phyloP scores from a whole-genome alignment of 2,797 vertebrate species.

The Parambassis ranga region DNA sequence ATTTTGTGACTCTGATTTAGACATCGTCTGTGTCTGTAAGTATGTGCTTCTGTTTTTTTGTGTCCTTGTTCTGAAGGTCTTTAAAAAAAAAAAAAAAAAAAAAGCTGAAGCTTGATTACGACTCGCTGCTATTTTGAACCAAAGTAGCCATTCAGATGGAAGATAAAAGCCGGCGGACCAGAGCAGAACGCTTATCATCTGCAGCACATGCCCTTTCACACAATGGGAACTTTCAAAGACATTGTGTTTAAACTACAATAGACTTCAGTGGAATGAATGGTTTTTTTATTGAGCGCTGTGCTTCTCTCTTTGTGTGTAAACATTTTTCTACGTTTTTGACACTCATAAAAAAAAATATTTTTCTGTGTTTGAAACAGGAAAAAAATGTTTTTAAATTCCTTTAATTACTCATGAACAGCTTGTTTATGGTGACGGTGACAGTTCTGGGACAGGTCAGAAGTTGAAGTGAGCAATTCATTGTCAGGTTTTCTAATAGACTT shows the following conservation, averaged over 20 bases:
- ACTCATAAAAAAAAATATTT: too few relatives aligned
- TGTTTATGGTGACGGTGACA: too few relatives aligned
- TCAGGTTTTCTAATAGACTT: too few relatives aligned
- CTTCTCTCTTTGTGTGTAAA: neutral
- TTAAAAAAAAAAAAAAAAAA: neutral
- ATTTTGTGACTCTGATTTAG: neutral
- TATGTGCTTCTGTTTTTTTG: slow-evolving; percentile 11
- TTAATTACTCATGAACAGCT: too few relatives aligned
- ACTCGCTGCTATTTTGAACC: slow-evolving; percentile 51
- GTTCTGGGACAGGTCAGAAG: too few relatives aligned
- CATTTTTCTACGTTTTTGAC: neutral
- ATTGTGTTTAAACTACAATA: slow-evolving; percentile 54
- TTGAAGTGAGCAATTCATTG: too few relatives aligned
- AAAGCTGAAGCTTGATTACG: slow-evolving; percentile 41
- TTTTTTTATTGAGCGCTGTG: neutral
- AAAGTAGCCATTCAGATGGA: slow-evolving; percentile 43
- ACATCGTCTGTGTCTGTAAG: neutral
- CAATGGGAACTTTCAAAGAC: slow-evolving; percentile 47
- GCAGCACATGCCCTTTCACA: slow-evolving; percentile 46
- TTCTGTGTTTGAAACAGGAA: too few relatives aligned
- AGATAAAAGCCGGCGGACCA: slow-evolving; percentile 58
- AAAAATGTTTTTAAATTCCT: too few relatives aligned
- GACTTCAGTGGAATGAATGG: neutral
- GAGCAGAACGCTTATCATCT: slow-evolving; percentile 53
- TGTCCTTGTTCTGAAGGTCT: slow-evolving; percentile 8